Evolutionary conservation across 1,140 invertebrate genomes (phyloP), one percentile per base, ranked within the genome.

Genomic region (Panagrolaimus sp.): DNA sequence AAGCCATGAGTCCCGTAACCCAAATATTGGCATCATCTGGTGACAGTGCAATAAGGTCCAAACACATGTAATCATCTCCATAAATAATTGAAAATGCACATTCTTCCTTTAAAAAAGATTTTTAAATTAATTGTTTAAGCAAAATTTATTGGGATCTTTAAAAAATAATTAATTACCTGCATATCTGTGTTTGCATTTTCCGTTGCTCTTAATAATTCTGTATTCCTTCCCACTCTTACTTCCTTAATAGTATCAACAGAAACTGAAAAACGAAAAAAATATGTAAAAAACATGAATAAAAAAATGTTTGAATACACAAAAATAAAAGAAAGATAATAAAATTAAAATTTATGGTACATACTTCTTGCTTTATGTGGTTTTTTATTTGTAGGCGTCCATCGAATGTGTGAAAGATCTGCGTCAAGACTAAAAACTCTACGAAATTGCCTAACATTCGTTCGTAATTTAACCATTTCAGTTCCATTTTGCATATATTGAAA

Each of bases 21-120:
- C 88, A 89, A 67, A 89, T 88, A 74, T 88, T 89, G 9, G 88
- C 88, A 78, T 89, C 88, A 72, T 88, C 88, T 9, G 87, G 84
- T 26, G 85, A 85, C 58, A 86, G 83, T 14, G 88, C 88, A 63
- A 89, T 86, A 63, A 89, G 79, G 81, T 89, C 88, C 55, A 89
- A 83, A 26, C 86, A 86, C 58, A 88, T 87, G 81, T 87, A 89
- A 45, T 86, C 84, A 46, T 88, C 87, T 14, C 88, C 88, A 74
- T 88, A 88, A 47, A 89, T 85, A 46, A 89, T 87, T 43, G 88
- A 88, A 77, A 89, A 89, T 46, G 87, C 86, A 78, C 88, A 88
- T 70, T 88, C 88, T 73, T 88, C 85, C 64, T 84, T 79, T 14
- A 77, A 65, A 9, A 52, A 9, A 24, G 17, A 24, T 52, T 52